phyloP scores from a whole-genome alignment of 2,113 vertebrate genomes.

The Chionomys nivalis region DNA sequence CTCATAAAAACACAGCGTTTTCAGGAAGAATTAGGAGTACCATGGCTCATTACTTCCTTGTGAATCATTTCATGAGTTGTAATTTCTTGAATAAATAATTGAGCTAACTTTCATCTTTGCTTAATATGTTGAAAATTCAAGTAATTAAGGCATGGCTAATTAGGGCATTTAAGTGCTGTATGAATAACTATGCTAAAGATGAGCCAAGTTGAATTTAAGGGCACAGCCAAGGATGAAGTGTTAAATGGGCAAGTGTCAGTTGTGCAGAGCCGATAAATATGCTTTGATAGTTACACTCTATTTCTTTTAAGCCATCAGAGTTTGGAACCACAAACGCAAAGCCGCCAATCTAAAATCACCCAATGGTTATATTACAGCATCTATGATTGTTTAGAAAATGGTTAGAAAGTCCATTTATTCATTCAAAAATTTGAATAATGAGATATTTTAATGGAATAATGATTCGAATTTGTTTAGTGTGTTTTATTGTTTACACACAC shows the following conservation, averaged over 20 bases:
- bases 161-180: slow-evolving; percentile 69
- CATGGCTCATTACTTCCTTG: slow-evolving; percentile 53
- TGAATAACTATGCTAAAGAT: slow-evolving; percentile 75
- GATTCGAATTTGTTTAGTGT: not conserved
- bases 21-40: slow-evolving; percentile 24
- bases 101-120: slow-evolving; percentile 68
- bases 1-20: slow-evolving; percentile 52
- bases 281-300: slow-evolving; percentile 40
- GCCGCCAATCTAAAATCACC: slow-evolving; percentile 40
- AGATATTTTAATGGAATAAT: slow-evolving; percentile 3
- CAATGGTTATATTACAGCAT: slow-evolving; percentile 12
- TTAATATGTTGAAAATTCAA: slow-evolving; percentile 74
- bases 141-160: slow-evolving; percentile 78
- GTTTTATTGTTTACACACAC: not conserved
- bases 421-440: slow-evolving; percentile 7
- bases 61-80: slow-evolving; percentile 63
- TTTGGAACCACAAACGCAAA: slow-evolving; percentile 45
- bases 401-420: slow-evolving; percentile 10
- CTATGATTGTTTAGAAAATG: slow-evolving; percentile 14
- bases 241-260: slow-evolving; percentile 59
- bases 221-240: slow-evolving; percentile 51
- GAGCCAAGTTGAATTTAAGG: slow-evolving; percentile 62
- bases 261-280: not conserved
- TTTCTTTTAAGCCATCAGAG: slow-evolving; percentile 23
- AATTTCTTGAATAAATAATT: slow-evolving; percentile 70